Evolutionary conservation across 1,140 invertebrate species (phyloP).

Genomic region (Hyposmocoma kahamanoa): DNA sequence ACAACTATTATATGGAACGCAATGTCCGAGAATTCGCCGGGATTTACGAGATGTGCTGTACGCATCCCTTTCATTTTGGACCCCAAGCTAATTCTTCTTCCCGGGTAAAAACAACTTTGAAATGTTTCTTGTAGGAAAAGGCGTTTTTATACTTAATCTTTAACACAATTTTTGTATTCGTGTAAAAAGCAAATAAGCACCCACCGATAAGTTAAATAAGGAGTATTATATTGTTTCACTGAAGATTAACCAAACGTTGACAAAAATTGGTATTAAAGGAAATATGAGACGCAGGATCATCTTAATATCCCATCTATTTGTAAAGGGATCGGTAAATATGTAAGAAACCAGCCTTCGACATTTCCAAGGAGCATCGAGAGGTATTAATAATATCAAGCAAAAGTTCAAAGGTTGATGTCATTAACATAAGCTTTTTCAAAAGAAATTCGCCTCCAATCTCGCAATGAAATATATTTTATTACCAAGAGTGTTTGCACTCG

Average conservation of each 20-base stretch:
- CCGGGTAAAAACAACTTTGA: not conserved
- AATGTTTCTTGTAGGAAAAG: too few species aligned
- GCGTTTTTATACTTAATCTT: too few species aligned
- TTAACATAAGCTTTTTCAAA: slow-evolving; percentile 18
- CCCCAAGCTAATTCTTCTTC: slow-evolving; percentile 1
- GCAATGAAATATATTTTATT: not conserved
- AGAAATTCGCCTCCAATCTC: slow-evolving; percentile 1
- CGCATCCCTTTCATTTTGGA: not conserved
- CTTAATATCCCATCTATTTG: not conserved
- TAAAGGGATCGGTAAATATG: too few species aligned
- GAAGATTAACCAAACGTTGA: too few species aligned
- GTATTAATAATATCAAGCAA: slow-evolving; percentile 12
- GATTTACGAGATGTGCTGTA: not conserved
- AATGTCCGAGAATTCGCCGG: not conserved
- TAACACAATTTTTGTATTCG: too few species aligned
- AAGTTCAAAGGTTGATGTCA: slow-evolving; percentile 5
- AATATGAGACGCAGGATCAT: not conserved
- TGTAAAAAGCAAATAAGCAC: too few species aligned
- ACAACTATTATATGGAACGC: not conserved
- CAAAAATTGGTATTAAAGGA: not conserved
- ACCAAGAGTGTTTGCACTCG: not conserved
- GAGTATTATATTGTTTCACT: too few species aligned
- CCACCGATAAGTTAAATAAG: too few species aligned
- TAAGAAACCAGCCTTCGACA: too few species aligned
- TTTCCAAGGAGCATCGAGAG: too few species aligned